Evolutionary conservation across 2,113 vertebrate genomes (phyloP).

Genomic region (Rhinopithecus roxellana): DNA sequence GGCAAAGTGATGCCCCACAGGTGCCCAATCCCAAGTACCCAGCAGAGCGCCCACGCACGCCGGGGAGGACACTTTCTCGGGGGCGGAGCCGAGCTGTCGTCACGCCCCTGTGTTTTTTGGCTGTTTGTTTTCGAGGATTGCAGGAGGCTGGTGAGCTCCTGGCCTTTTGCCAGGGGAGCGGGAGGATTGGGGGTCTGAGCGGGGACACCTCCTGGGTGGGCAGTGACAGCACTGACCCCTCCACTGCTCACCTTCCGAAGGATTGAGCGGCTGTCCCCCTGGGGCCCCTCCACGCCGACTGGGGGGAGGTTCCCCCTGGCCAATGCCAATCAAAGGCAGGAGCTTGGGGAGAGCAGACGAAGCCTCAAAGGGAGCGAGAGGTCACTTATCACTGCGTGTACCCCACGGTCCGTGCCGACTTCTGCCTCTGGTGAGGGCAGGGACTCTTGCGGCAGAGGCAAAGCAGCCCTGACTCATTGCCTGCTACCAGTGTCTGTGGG

Average conservation of each 20-base stretch:
- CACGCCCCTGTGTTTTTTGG: rapidly evolving
- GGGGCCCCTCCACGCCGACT: rapidly evolving
- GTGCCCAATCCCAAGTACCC: rapidly evolving
- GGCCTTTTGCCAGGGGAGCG: not conserved
- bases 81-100: too few species aligned
- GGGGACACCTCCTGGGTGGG: not conserved
- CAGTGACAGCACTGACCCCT: rapidly evolving
- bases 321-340: not conserved
- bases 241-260: not conserved
- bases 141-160: not conserved
- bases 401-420: rapidly evolving
- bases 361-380: not conserved
- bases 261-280: not conserved
- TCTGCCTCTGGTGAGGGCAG: rapidly evolving
- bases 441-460: rapidly evolving
- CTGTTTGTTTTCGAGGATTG: too few species aligned
- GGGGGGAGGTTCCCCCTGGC: not conserved
- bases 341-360: not conserved
- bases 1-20: rapidly evolving
- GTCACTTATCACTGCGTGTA: not conserved
- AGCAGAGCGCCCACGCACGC: rapidly evolving
- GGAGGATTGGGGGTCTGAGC: rapidly evolving
- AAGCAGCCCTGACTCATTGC: rapidly evolving
- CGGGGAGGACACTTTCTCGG: rapidly evolving
- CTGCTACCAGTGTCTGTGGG: rapidly evolving